phyloP scores from a whole-genome alignment of 1,140 invertebrate genomes.

The Zaprionus vittiger region DNA sequence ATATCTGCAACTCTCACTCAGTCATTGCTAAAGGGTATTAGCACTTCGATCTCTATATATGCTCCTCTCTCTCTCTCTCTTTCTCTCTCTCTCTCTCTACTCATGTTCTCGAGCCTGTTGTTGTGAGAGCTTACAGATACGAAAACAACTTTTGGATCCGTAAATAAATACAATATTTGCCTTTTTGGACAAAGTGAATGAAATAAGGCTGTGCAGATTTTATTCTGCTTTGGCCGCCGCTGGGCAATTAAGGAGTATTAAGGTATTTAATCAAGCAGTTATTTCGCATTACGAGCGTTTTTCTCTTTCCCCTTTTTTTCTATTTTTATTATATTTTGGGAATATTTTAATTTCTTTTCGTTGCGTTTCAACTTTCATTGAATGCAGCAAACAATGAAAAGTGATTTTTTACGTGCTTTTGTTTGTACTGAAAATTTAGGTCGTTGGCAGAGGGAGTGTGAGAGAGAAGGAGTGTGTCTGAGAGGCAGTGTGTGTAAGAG shows the following conservation, averaged over 20 bases:
- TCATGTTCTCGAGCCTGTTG: constrained; percentile 4
- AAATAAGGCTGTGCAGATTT: not conserved
- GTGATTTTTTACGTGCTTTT: constrained; percentile 69
- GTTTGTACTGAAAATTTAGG: constrained; percentile 65
- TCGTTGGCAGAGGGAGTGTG: constrained; percentile 49
- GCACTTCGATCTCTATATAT: not conserved
- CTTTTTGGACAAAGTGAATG: constrained; percentile 6
- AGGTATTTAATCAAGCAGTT: constrained; percentile 50
- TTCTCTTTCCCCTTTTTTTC: constrained; percentile 6
- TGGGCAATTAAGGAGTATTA: constrained; percentile 64
- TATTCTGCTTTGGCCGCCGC: constrained; percentile 48
- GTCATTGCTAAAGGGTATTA: not conserved
- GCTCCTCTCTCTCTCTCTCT: too few relatives aligned
- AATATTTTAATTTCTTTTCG: constrained; percentile 22
- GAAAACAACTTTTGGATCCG: constrained; percentile 4
- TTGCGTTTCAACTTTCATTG: constrained; percentile 59
- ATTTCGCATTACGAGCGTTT: constrained; percentile 25
- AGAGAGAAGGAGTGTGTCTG: constrained; percentile 8
- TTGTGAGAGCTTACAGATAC: constrained; percentile 4
- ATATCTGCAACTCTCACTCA: not conserved
- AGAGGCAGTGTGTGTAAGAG: not conserved
- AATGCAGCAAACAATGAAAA: constrained; percentile 63
- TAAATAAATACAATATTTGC: constrained; percentile 8
- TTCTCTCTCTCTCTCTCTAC: not conserved
- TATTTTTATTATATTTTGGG: not conserved